A percentile compares a stretch with the other conserved stretches of the same genome.
phyloP scores from a whole-genome alignment of 2,797 vertebrate species.

The Muscicapa striata region DNA sequence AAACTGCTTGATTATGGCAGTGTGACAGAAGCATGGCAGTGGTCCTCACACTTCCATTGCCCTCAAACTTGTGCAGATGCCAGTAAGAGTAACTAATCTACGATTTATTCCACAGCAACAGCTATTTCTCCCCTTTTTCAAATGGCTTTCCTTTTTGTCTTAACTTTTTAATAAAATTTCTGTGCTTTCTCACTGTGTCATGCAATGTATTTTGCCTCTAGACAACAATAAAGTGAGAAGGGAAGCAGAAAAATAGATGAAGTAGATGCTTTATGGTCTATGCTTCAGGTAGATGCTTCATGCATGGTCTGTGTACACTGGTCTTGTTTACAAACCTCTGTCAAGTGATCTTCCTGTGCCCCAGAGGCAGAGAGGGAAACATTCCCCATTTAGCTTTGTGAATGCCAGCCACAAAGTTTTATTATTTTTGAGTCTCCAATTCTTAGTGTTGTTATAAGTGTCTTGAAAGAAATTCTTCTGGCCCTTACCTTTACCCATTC shows the following conservation, averaged over 20 bases:
- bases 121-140: neutral
- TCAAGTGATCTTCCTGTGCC: neutral
- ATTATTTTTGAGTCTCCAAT: neutral
- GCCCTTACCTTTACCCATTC: neutral
- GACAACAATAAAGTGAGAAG: neutral
- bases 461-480: neutral
- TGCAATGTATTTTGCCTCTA: slow-evolving; percentile 33
- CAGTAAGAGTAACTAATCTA: neutral
- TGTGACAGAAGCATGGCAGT: neutral
- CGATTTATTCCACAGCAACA: neutral
- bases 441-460: neutral
- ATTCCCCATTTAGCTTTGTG: neutral
- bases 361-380: neutral
- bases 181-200: neutral
- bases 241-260: neutral
- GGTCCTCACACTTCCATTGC: neutral
- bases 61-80: neutral
- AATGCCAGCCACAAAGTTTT: neutral
- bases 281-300: neutral
- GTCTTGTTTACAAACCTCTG: neutral
- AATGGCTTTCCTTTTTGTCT: neutral
- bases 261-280: neutral
- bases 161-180: slow-evolving; percentile 17
- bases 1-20: neutral
- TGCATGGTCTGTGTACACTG: neutral